Evolutionary conservation across 2,888 invertebrate genomes (phyloP), one percentile per base, ranked within the genome.

Genomic region (Leptarthrus brevirostris): DNA sequence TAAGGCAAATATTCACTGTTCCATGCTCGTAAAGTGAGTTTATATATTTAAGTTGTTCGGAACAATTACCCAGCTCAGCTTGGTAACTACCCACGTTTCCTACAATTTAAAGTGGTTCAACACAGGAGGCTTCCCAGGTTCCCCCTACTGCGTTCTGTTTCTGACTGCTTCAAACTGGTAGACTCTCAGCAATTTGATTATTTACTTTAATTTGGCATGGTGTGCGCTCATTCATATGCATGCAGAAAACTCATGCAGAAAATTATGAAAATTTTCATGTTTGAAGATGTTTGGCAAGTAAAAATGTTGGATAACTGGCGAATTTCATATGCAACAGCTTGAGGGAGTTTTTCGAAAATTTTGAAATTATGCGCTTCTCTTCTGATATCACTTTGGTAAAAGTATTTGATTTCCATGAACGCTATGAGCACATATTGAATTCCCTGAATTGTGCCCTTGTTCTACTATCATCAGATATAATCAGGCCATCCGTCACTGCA

Each of bases 221-320:
- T 66, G 64, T 66, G 64, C 64, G 47, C 64, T 66, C 64, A 66
- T 66, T 66, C 47, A 66, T 66, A 66, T 66, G 64, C 64, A 66
- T 66, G 64, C 64, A 66, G 47, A 66, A 66, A 66, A 47, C 64
- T 66, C 64, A 66, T 66, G 64, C 64, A 66, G 64, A 66, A 66
- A 66, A 66, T 66, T 66, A 66, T 66, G 64, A 66, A 66, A 66
- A 66, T 66, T 66, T 66, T 26, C 44, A 3, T 66, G 47, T 66
- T 66, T 66, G 44, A 66, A 66, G 64, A 58, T 58, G 58, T 58
- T 58, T 58, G 58, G n/a, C 18, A 58, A 36, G 36, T 36, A 58
- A 36, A 20, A 47, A 24, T 47, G 12, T 18, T 14, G 12, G 14
- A 14, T 24, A 26, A 22, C 1, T 22, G 18, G 26, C 8, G 16